A percentile compares a stretch with the other conserved stretches of the same genome.
These are phyloP conservation scores for Petrocephalus zakoni DNA, from an alignment of 2,113 vertebrate genomes.

Conservation along the genomic window DNA sequence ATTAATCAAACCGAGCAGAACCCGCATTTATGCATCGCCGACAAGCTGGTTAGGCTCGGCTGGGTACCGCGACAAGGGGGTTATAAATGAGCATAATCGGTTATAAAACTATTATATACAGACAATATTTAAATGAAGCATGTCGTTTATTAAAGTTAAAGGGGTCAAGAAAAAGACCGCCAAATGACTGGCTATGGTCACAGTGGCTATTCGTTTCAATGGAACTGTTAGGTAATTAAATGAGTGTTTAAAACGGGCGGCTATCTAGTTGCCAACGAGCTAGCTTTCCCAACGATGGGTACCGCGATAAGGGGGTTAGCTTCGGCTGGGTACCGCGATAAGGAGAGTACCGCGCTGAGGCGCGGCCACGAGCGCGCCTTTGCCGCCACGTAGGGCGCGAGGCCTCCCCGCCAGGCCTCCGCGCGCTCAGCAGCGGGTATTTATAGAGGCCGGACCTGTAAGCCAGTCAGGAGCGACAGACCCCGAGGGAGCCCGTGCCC, in stretches of 20 bases:
- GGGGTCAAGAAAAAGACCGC: not conserved
- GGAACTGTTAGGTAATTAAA: not conserved
- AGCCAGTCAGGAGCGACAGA: slow-evolving; percentile 19
- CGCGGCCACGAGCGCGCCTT: not conserved
- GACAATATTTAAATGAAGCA: not conserved
- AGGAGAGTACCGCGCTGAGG: too few species aligned
- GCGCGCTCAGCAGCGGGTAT: slow-evolving; percentile 18
- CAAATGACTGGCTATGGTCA: not conserved
- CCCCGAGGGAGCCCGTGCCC: not conserved
- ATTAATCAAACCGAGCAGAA: not conserved
- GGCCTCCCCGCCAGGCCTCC: not conserved
- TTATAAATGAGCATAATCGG: not conserved
- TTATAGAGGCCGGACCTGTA: slow-evolving; percentile 42
- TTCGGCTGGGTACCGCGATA: too few species aligned
- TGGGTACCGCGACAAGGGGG: too few species aligned
- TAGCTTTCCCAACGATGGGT: not conserved
- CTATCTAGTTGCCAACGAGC: not conserved
- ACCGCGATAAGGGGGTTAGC: too few species aligned
- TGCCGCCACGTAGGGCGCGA: not conserved
- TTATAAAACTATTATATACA: not conserved
- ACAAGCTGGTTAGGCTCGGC: too few species aligned
- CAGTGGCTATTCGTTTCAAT: not conserved
- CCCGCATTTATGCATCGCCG: not conserved
- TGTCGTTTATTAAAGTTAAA: not conserved
- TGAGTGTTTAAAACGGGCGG: not conserved